Evolutionary conservation across 2,113 vertebrate species (phyloP), one percentile per base, ranked within the genome.

Genomic region (Bagarius yarrelli): DNA sequence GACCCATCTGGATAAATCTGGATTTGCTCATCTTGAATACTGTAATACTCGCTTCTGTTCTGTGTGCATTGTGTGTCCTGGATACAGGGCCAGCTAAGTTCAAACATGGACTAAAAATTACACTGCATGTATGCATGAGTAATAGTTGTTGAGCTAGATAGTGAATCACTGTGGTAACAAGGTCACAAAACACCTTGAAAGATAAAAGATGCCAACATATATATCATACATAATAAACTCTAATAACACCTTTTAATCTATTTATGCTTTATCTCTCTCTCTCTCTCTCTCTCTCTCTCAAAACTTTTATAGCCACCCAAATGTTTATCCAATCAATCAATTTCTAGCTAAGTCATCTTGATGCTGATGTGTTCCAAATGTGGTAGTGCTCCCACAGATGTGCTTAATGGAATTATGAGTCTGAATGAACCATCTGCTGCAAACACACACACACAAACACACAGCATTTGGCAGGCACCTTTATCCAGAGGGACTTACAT

Each of bases 331-430:
- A 52, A 27, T 64, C 85, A 89, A 85, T 86, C 82, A 91, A 88
- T 87, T 70, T 76, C 82, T 80, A 80, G 87, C 84, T 84, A 86
- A 89, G 86, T 89, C 82, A 88, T 84, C 87, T 86, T 57, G 83
- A 80, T 71, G 81, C 72, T 86, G 85, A 83, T 84, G 83, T 87
- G 77, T 85, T 90, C 90, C 91, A 92, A 92, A 90, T 91, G 88
- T 80, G 84, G 83, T 81, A 88, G 89, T 90, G 89, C 87, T 89
- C 90, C 84, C 77, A 84, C 88, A 87, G 88, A 89, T 55, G 71
- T 89, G 84, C 88, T 91, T 89, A 90, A 90, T 88, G 84, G 87
- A 88, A 90, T 89, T 91, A 91, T 91, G 90, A 91, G 88, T 90
- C 84, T 89, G 86, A 93, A 91, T 88, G 86, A 88, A 86, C 89